Base-by-base conservation (phyloP, 2,888 invertebrate species). In the Cheilosia scutellata region DNA sequence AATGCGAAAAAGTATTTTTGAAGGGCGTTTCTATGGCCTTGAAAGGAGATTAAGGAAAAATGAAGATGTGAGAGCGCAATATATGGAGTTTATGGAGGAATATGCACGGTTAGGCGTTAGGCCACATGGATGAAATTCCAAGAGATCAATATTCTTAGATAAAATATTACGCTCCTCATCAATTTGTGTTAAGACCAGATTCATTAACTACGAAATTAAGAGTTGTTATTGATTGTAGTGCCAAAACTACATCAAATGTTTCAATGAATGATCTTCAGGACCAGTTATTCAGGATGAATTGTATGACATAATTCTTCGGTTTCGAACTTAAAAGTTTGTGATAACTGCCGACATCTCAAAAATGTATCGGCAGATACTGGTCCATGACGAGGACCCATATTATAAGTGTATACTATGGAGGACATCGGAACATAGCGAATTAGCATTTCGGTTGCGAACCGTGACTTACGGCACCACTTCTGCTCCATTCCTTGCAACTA, bases 281-380 rank as follows among this genome's bases (percentile, higher is more conserved):
- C 68, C 66, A 0, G 20, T 57, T 2, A 60, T 86, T 1, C 80
- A 87, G 58, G 71, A 86, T 47, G 77, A 86, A 62, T 55, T 87
- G 33, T 47, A 65, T 29, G 70, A 70, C 1, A 87, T 84, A 2
- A 20, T 87, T 5, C 16, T 87, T 4, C 62, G 87, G 20, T 88
- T 78, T 74, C 63, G 80, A 27, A 66, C 70, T n/a, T 65, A 76
- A 62, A 68, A 58, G 25, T 87, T 55, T n/a, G 87, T 51, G 1
- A 27, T 44, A 9, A 84, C 82, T 9, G 82, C 83, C 4, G 87
- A 87, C 47, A 65, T 87, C 5, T 66, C 68, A 2, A 88, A 88
- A 79, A 88, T 87, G 82, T 88, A 88, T 55, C 70, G 88, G 7
- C 87, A 88, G 55, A 62, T 63, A 7, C 71, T 76, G 57, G 79